Base-by-base conservation (phyloP, 2,113 vertebrate genomes). In the Scomber colias region DNA sequence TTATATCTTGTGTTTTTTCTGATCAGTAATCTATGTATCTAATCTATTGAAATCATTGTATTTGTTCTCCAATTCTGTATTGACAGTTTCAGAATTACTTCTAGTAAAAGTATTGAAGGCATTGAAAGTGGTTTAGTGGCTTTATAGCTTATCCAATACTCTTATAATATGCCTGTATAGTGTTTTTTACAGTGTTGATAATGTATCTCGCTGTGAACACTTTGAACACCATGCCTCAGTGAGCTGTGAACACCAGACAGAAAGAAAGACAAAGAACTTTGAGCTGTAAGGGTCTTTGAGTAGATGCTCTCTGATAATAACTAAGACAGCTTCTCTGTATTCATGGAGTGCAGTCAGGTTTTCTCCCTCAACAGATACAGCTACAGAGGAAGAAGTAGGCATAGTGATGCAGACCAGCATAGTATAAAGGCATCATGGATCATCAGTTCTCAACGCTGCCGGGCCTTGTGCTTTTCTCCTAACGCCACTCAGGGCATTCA, bases 361-460 rank as follows among this genome's bases (percentile, higher is more conserved):
- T 67, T 75, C 51, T 50, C 70, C 73, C 35, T 82, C 57, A 83
- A 83, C 77, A 87, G 16, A 85, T 76, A 75, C 63, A 84, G 60
- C 71, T 60, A 59, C 64, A 72, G 49, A 85, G 44, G 48, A 65
- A 54, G 48, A 77, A 75, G 74, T 64, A 66, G 35, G 40, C 51
- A 78, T 73, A 70, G 64, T 83, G 64, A 82, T 81, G 83, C 74
- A 83, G 81, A 89, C 21, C 57, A 70, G 81, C 70, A 51, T 49
- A 35, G 62, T 66, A 91, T 88, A 91, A 93, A 92, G 70, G 66
- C 87, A 92, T 95, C 85, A 93, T 93, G 91, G 91, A 92, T 93
- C 92, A 94, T 82, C 83, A 92, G 91, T 88, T 93, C 66, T 55
- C 54, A 79, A 68, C 73, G 69, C 83, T 81, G 61, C 72, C 64